phyloP scores from a whole-genome alignment of 92 coral and sea anemone species.

The Diadumene lineata region DNA sequence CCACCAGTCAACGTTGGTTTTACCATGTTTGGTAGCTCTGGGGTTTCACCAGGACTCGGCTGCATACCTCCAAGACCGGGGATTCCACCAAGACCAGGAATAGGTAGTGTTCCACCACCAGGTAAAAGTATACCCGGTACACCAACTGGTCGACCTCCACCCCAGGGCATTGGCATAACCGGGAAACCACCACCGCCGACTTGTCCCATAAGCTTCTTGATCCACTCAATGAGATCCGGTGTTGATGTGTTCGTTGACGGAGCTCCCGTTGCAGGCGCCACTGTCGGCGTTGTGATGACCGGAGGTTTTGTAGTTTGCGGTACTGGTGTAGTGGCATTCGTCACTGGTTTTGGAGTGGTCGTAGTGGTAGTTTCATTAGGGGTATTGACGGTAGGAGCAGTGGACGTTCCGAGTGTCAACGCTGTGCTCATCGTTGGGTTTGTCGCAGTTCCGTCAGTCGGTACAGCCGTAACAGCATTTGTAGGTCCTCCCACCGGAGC shows the following conservation, averaged over 20 bases:
- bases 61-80: constrained; percentile 15
- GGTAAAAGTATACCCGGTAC: neutral
- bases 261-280: constrained; percentile 1
- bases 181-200: constrained; percentile 11
- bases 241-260: neutral
- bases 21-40: too few relatives aligned
- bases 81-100: constrained; percentile 11
- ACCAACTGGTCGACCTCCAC: constrained; percentile 2
- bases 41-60: neutral
- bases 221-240: constrained; percentile 7
- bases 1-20: too few relatives aligned
- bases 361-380: constrained; percentile 7
- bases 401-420: neutral
- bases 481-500: constrained; percentile 8
- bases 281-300: constrained; percentile 6
- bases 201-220: constrained; percentile 6
- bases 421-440: neutral
- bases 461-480: neutral
- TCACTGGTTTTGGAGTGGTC: constrained; percentile 9
- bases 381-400: constrained; percentile 2
- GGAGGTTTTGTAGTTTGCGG: constrained; percentile 22
- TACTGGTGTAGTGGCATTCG: constrained; percentile 3
- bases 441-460: constrained; percentile 3
- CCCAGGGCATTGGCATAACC: neutral
- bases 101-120: constrained; percentile 12